phyloP scores from a whole-genome alignment of 2,888 invertebrate genomes.

The Oithona nana region DNA sequence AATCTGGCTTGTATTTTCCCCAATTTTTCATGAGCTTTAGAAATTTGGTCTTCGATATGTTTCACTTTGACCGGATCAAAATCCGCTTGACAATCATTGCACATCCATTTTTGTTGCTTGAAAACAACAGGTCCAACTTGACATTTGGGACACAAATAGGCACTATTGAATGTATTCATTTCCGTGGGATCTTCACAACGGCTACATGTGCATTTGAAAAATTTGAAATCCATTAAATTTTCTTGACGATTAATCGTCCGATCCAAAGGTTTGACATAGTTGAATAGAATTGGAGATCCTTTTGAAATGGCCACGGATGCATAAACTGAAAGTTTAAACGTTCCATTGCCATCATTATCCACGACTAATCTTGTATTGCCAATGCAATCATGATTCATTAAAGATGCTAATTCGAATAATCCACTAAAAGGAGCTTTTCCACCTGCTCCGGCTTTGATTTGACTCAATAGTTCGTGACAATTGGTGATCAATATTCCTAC shows the following conservation, averaged over 20 bases:
- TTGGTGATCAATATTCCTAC: slow-evolving; percentile 4
- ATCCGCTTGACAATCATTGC: background rate
- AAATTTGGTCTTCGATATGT: background rate
- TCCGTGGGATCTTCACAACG: background rate
- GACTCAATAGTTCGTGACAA: background rate
- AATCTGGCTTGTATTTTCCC: background rate
- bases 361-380: background rate
- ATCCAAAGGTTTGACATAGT: background rate
- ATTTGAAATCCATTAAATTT: background rate
- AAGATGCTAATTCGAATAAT: background rate
- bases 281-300: background rate
- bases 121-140: background rate
- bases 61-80: background rate
- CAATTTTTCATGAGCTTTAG: background rate
- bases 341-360: background rate
- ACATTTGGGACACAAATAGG: background rate
- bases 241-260: background rate
- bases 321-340: background rate
- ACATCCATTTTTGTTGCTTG: background rate
- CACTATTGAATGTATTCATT: background rate
- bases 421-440: background rate
- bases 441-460: background rate
- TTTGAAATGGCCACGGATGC: background rate
- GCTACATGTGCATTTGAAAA: background rate
- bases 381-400: slow-evolving; percentile 2